Evolutionary conservation across 2,113 vertebrate species (phyloP).

Genomic region (Propithecus coquereli): DNA sequence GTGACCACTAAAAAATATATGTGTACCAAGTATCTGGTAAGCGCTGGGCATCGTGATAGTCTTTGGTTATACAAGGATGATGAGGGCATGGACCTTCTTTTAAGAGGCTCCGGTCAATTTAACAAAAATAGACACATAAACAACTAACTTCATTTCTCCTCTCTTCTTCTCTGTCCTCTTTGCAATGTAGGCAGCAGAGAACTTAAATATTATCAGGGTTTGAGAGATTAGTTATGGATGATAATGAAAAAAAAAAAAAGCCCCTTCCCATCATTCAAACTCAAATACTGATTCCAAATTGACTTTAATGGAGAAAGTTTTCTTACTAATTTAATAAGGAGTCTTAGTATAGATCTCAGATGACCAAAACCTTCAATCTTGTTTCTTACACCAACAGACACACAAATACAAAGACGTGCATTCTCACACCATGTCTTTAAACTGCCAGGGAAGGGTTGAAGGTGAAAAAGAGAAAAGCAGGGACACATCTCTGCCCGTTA

Average conservation of each 20-base stretch:
- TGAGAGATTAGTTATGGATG: not conserved
- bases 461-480: conserved; percentile 72
- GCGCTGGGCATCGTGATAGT: not conserved
- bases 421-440: not conserved
- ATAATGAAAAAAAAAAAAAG: not conserved
- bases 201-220: not conserved
- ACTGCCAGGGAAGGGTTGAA: conserved; percentile 70
- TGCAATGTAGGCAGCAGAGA: not conserved
- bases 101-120: not conserved
- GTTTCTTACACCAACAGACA: not conserved
- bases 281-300: not conserved
- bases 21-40: not conserved
- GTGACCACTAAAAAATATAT: not conserved
- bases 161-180: not conserved
- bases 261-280: not conserved
- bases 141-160: not conserved
- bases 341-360: not conserved
- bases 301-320: not conserved
- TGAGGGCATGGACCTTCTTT: not conserved
- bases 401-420: not conserved
- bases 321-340: not conserved
- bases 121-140: not conserved
- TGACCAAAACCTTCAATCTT: not conserved
- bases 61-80: not conserved
- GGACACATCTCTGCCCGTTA: conserved; percentile 69